Evolutionary conservation across 2,888 invertebrate genomes (phyloP), one percentile per base, ranked within the genome.

Genomic region (Stratiomys singularior): DNA sequence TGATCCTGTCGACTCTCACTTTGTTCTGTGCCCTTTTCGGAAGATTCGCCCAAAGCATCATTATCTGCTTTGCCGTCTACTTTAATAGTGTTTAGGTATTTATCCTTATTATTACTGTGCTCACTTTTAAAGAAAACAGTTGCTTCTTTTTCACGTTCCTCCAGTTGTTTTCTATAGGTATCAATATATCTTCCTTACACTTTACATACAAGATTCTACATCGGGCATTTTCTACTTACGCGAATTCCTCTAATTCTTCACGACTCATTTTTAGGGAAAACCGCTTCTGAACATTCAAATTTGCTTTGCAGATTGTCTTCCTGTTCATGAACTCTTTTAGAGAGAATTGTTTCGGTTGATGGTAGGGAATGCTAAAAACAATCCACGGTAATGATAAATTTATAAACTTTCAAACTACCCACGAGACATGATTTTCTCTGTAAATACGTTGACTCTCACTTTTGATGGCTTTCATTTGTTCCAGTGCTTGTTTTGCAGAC

Each of bases 391-490:
- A 18, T 9, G 5, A 60, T 25, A 60, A 18, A 7, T 7, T 52
- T 9, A 4, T 13, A 4, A 9, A 18, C 52, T n/a, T 37, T 37
- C 15, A 52, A 18, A 18, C n/a, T 28, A 69, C 66, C 79, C 81
- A 83, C 85, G 81, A 83, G 21, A 96, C 89, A 78, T 91, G 88
- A 21, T 92, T 91, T 85, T 96, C 94, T 81, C 97, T 89, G 11
- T 94, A 85, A 88, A 95, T 89, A 77, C 96, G 89, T 85, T 96
- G 96, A 0, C 94, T 93, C 86, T 95, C 96, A 85, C 95, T 94
- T 83, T 92, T 92, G 80, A 96, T 94, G 82, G 93, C 90, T 82
- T 91, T 91, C 88, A 92, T 91, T 78, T 92, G 92, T 82, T 92
- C 90, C 83, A 91, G 89, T 37, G 92, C 92, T 84, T 91, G 89